These are phyloP conservation scores for Diadema setosum DNA, from an alignment of 35 echinoderm and acorn worm species.

Conservation along the genomic window DNA sequence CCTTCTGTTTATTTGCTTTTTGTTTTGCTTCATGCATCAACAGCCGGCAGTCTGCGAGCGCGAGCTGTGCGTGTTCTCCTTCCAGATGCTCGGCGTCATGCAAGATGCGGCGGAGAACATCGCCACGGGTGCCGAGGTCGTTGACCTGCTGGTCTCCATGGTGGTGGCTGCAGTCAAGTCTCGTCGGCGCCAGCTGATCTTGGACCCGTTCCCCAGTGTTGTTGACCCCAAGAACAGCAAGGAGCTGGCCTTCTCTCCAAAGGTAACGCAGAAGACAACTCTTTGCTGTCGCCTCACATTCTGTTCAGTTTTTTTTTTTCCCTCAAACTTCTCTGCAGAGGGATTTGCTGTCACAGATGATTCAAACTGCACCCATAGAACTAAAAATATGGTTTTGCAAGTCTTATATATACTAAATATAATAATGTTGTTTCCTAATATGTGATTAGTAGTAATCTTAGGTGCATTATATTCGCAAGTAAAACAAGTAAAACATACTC, in stretches of 20 bases:
- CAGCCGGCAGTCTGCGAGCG: conserved; percentile 98
- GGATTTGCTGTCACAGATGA: too few relatives aligned
- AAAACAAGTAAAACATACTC: too few relatives aligned
- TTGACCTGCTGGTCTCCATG: conserved; percentile 93
- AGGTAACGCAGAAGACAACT: conserved; percentile 47
- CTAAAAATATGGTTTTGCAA: too few relatives aligned
- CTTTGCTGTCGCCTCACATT: too few relatives aligned
- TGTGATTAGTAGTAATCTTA: too few relatives aligned
- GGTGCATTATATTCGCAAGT: too few relatives aligned
- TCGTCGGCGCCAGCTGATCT: conserved; percentile 74
- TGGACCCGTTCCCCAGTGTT: conserved; percentile 97
- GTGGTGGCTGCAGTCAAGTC: conserved; percentile 76
- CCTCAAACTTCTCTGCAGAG: too few relatives aligned
- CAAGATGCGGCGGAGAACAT: conserved; percentile 89
- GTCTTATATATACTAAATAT: too few relatives aligned
- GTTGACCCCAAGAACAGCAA: conserved; percentile 89
- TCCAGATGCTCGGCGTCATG: conserved; percentile 97
- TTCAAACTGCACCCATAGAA: too few relatives aligned
- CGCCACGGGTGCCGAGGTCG: conserved; percentile 95
- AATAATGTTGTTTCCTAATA: too few relatives aligned
- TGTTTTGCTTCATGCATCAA: not conserved
- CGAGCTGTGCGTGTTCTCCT: conserved; percentile 96
- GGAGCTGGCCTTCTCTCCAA: conserved; percentile 91
- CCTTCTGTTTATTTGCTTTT: too few relatives aligned
- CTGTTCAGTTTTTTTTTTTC: too few relatives aligned